These are phyloP conservation scores for Melinaea marsaeus DNA, from an alignment of 2,888 invertebrate genomes.

Conservation along the genomic window DNA sequence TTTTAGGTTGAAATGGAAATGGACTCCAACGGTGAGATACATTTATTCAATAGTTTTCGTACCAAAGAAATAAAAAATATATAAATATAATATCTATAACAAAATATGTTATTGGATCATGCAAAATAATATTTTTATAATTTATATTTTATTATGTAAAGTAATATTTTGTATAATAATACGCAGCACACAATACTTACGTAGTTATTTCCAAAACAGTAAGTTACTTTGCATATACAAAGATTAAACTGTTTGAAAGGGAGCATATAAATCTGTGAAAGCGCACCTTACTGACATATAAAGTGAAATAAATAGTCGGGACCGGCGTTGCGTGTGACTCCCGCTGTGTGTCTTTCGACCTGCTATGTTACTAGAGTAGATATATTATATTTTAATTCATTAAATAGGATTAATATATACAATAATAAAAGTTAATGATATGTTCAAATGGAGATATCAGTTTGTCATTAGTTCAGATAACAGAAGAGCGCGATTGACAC, in stretches of 20 bases:
- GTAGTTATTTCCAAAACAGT: slow-evolving; percentile 16
- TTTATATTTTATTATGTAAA: no score
- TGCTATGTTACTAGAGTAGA: slow-evolving; percentile 12
- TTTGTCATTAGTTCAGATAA: no score
- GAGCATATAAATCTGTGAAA: slow-evolving; percentile 42
- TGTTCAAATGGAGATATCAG: no score
- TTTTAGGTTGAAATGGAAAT: slow-evolving; percentile 25
- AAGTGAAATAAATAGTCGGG: slow-evolving; percentile 60
- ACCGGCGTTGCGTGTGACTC: slow-evolving; percentile 47
- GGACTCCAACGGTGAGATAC: slow-evolving; percentile 25
- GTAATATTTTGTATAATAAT: no score
- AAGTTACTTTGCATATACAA: slow-evolving; percentile 25
- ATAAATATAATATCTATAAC: slow-evolving; percentile 19
- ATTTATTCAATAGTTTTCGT: slow-evolving; percentile 21
- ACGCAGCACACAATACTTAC: slow-evolving; percentile 2
- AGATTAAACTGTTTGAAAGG: slow-evolving; percentile 37
- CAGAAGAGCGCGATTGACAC: no score
- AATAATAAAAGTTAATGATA: no score
- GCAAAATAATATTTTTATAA: no score
- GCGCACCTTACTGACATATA: slow-evolving; percentile 49
- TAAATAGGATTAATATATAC: no score
- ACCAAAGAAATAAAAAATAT: slow-evolving; percentile 19
- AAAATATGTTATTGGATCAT: slow-evolving; percentile 35
- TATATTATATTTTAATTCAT: no score
- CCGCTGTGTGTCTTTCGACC: slow-evolving; percentile 34